Conservation (phyloP, 1,140 invertebrate species). For the Lamellibrachia luymesi region DNA sequence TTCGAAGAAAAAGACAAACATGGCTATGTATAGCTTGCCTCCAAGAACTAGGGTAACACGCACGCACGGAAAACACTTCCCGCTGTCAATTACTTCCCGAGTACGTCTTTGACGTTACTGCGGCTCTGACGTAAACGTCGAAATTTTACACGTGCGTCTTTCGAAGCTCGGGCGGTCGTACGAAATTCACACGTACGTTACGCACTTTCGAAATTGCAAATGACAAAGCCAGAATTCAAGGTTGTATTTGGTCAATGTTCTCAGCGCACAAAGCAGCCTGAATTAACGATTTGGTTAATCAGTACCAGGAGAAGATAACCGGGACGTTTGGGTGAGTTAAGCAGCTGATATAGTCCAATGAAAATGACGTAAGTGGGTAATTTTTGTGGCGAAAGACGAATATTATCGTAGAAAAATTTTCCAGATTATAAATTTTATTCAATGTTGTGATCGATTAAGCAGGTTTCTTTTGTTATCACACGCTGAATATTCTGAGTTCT, state of each 20-base stretch:
- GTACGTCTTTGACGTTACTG: neutral
- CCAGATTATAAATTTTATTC: too few species aligned
- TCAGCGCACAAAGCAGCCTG: neutral
- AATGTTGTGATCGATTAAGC: too few species aligned
- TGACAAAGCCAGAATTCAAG: neutral
- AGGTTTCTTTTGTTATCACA: too few species aligned
- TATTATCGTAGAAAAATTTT: neutral
- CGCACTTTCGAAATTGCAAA: neutral
- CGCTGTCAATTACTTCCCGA: too few species aligned
- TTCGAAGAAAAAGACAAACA: too few species aligned
- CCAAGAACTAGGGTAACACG: too few species aligned
- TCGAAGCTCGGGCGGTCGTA: neutral
- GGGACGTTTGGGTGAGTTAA: neutral
- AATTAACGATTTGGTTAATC: neutral
- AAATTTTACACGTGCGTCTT: neutral
- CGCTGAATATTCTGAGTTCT: too few species aligned
- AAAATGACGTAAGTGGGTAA: neutral
- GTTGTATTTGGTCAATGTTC: neutral
- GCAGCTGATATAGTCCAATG: neutral
- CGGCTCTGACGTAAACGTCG: neutral
- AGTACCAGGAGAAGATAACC: neutral
- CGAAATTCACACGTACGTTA: slow-evolving; percentile 4
- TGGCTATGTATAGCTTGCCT: too few species aligned
- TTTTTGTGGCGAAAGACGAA: neutral
- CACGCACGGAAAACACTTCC: too few species aligned